Evolutionary conservation across 2,113 vertebrate genomes (phyloP).

Genomic region (Toxotes jaculatrix): DNA sequence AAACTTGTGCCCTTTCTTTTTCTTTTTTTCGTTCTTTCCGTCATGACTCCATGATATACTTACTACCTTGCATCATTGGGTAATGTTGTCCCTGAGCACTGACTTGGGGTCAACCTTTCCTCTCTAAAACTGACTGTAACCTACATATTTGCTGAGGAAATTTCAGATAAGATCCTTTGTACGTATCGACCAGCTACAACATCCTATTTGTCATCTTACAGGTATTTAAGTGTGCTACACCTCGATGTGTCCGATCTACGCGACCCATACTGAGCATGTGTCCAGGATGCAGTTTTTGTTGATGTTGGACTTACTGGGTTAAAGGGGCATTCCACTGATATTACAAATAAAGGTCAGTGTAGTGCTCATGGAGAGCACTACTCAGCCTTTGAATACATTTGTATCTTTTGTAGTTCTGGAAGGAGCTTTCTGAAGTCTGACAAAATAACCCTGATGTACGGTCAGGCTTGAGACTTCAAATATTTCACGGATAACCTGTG

Average conservation of each 20-base stretch:
- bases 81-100: slow-evolving; percentile 72
- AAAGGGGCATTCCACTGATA: slow-evolving; percentile 6
- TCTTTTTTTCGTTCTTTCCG: slow-evolving; percentile 9
- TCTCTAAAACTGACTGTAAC: slow-evolving; percentile 34
- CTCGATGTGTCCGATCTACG: neutral
- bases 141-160: slow-evolving; percentile 31
- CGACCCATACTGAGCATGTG: slow-evolving; percentile 10
- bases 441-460: slow-evolving; percentile 3
- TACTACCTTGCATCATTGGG: slow-evolving; percentile 60
- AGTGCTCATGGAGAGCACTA: neutral
- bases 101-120: slow-evolving; percentile 64
- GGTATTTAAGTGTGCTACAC: slow-evolving; percentile 9
- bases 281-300: neutral
- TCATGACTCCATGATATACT: neutral
- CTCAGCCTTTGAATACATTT: neutral
- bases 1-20: slow-evolving; percentile 11
- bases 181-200: neutral
- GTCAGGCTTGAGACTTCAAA: neutral
- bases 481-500: neutral
- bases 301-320: neutral
- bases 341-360: slow-evolving; percentile 2
- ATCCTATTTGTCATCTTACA: neutral
- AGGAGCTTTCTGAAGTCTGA: neutral
- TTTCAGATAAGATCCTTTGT: slow-evolving; percentile 20
- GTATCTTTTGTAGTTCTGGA: neutral